Evolutionary conservation across 2,113 vertebrate species (phyloP), one percentile per base, ranked within the genome.

Genomic region (Epinephelus lanceolatus): DNA sequence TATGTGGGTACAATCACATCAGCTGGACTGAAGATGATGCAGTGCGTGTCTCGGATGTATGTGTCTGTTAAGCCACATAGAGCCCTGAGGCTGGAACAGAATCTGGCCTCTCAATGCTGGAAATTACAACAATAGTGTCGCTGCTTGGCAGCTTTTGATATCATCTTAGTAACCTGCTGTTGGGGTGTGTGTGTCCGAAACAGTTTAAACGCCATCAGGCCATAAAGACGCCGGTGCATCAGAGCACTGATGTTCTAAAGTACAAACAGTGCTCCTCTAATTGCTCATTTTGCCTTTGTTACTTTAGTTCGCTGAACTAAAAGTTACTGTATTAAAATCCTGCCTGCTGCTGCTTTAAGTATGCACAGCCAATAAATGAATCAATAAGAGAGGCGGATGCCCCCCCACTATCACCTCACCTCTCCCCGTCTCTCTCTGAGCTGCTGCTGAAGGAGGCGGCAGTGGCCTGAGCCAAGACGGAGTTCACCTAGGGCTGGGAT

Each of bases 401-500:
- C 30, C 65, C 19, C 30, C 60, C 17, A 12, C 70, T 57, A 14
- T 27, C 63, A 30, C 37, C 73, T 74, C 75, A 63, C 47, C 76
- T 45, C 65, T 19, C 66, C 52, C 15, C 1, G 14, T 21, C 13
- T 56, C 52, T 30, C 73, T 51, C 63, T 13, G 37, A 45, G 76
- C 47, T 51, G 60, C 51, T 27, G 78, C 75, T 84, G 62, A 75
- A 81, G 86, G 74, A 89, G 86, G 67, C 60, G 19, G 62, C 51
- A 72, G 88, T 53, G 80, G 69, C 72, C 77, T 23, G 57, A 86
- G 87, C 74, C 87, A 86, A 84, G 74, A 75, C 9, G 68, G 78
- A 78, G 83, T 85, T 93, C 85, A 93, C 89, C 92, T 90, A 84
- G 88, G 92, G 92, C 92, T 72, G 81, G 72, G 77, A 86, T 90